Conservation (phyloP, 1,140 invertebrate species). For the Colletes latitarsis region DNA sequence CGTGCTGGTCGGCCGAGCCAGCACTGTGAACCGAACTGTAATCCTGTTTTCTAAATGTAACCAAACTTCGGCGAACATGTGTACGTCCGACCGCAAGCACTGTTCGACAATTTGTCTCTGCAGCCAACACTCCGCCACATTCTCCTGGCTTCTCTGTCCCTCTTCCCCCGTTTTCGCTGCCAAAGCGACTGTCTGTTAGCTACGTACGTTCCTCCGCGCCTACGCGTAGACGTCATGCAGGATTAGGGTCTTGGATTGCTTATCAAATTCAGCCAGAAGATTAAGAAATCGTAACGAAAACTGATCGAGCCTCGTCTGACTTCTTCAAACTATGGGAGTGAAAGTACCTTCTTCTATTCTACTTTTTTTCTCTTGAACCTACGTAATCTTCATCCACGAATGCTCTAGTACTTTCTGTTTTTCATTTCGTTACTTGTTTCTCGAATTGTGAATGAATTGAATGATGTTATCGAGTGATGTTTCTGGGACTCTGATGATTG, state of each 20-base stretch:
- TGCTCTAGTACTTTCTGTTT: too few relatives aligned
- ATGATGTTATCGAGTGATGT: too few relatives aligned
- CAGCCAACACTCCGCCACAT: constrained; percentile 48
- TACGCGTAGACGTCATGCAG: background rate
- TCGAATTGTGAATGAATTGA: too few relatives aligned
- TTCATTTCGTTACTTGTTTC: too few relatives aligned
- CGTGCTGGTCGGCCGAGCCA: background rate
- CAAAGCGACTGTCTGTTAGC: background rate
- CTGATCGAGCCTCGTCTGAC: too few relatives aligned
- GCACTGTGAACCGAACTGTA: constrained; percentile 71
- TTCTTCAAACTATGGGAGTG: too few relatives aligned
- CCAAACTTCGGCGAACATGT: constrained; percentile 75
- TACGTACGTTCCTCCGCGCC: too few relatives aligned
- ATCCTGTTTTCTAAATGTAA: constrained; percentile 79
- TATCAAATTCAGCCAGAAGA: constrained; percentile 10
- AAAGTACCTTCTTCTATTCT: too few relatives aligned
- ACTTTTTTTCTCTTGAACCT: too few relatives aligned
- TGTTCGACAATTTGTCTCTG: constrained; percentile 77
- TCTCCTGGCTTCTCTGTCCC: constrained; percentile 8
- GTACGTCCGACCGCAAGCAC: constrained; percentile 74
- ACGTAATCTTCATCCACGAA: too few relatives aligned
- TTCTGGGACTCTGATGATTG: too few relatives aligned
- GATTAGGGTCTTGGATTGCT: background rate
- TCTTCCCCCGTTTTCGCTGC: background rate
- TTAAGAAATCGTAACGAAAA: background rate